Evolutionary conservation across 2,797 vertebrate genomes (phyloP).

Genomic region (Thunnus albacares): DNA sequence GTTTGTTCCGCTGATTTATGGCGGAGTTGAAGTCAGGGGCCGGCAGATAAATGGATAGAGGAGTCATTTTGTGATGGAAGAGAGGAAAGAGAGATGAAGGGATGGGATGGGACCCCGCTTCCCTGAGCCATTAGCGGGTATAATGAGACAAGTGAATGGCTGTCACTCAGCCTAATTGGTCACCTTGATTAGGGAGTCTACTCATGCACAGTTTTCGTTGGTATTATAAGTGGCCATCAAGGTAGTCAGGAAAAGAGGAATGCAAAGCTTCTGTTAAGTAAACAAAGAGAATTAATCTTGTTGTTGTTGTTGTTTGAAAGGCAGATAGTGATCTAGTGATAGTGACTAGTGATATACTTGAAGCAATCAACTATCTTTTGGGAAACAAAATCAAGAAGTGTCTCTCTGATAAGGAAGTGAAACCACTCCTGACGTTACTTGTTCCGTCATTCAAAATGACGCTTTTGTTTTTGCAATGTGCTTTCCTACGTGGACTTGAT

Average conservation of each 20-base stretch:
- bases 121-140: slow-evolving; percentile 66
- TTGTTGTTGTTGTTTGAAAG: neutral
- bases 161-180: slow-evolving; percentile 78
- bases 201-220: slow-evolving; percentile 54
- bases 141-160: slow-evolving; percentile 73
- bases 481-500: neutral
- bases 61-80: slow-evolving; percentile 69
- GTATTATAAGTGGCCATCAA: slow-evolving; percentile 25
- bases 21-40: slow-evolving; percentile 66
- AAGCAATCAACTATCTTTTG: neutral
- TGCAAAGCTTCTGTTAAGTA: neutral
- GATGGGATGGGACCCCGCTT: slow-evolving; percentile 49
- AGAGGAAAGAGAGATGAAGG: slow-evolving; percentile 55
- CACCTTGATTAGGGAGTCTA: slow-evolving; percentile 69
- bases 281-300: neutral
- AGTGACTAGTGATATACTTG: neutral
- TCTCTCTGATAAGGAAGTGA: slow-evolving; percentile 51
- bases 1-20: slow-evolving; percentile 79
- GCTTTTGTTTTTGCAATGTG: neutral
- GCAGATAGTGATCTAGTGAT: neutral
- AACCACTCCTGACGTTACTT: slow-evolving; percentile 7
- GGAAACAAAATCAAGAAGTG: slow-evolving; percentile 48
- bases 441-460: slow-evolving; percentile 32
- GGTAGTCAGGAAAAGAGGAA: slow-evolving; percentile 4
- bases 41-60: slow-evolving; percentile 60